Percentiles rank a stretch among this genome's conserved stretches.
phyloP scores from a whole-genome alignment of 2,113 vertebrate genomes.

The Thunnus thynnus region DNA sequence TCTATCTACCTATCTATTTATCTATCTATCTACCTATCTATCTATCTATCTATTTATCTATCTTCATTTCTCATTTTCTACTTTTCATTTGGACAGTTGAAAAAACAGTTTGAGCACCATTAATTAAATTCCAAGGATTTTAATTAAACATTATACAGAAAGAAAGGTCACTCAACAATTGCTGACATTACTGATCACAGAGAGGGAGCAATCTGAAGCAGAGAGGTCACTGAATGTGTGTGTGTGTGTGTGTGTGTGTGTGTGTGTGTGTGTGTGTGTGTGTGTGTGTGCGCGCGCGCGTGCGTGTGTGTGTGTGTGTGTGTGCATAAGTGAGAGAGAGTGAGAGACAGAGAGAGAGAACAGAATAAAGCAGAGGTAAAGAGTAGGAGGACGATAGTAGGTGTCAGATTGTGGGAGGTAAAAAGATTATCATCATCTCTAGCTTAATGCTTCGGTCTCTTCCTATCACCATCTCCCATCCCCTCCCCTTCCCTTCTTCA shows the following conservation, averaged over 20 bases:
- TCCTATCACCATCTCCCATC: slow-evolving; percentile 52
- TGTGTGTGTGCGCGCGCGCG: not conserved
- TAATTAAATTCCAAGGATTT: slow-evolving; percentile 54
- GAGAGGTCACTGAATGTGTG: not conserved
- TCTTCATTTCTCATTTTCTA: not conserved
- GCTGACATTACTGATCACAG: slow-evolving; percentile 42
- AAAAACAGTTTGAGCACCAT: slow-evolving; percentile 4
- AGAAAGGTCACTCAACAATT: slow-evolving; percentile 48
- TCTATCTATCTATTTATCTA: slow-evolving; percentile 1
- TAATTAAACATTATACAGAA: slow-evolving; percentile 40
- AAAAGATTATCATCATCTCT: slow-evolving; percentile 65
- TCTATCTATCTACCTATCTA: not conserved
- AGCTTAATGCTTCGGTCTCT: slow-evolving; percentile 72
- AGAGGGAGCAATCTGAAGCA: slow-evolving; percentile 11
- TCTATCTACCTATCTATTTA: not conserved
- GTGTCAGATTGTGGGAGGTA: slow-evolving; percentile 67
- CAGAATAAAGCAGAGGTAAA: slow-evolving; percentile 46
- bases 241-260: not conserved
- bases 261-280: not conserved
- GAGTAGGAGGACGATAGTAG: slow-evolving; percentile 47
- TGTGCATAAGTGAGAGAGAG: no score
- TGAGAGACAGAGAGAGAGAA: no score
- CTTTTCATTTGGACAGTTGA: not conserved
- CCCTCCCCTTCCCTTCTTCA: slow-evolving; percentile 39
- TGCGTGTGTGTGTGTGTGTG: no score